Base-by-base conservation (phyloP, 2,888 invertebrate species). In the Tortricodes alternella region DNA sequence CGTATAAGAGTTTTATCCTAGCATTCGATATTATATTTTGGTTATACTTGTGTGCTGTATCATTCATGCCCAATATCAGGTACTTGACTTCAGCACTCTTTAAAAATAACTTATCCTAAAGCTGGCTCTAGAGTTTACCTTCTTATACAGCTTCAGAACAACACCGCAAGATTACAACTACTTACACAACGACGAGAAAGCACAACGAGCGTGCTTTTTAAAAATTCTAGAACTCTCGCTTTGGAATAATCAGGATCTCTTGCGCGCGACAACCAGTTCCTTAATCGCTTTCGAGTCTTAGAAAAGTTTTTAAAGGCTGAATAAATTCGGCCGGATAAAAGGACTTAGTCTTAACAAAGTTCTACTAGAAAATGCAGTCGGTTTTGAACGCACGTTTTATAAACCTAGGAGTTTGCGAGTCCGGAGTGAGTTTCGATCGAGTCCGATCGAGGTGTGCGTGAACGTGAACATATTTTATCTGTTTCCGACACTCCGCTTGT, bases 381-480 rank as follows among this genome's bases (percentile, higher is more conserved):
- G 44, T 46, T 56, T 56, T 37, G 29, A 50, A 50, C 56, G 49
- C 56, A 50, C 35, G 43, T 34, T 56, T 37, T 37, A 44, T 43
- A 37, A 27, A 41, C 24, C 46, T 11, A 21, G 46, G 48, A 43
- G 41, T 48, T 41, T 46, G 44, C 46, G 76, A 72, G 69, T 65
- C 73, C 78, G 78, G 80, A 83, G 76, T 70, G 55, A 70, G 74
- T 70, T 67, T 18, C 29, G 44, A 4, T n/a, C n/a, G 2, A 7
- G 34, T 74, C 73, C 76, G 73, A 82, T 82, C 78, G 78, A 78
- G 79, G 76, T 78, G 84, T 90, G 89, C 89, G 89, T 89, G 87
- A 83, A 86, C 89, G 89, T 89, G 87, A 83, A 86, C 79, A 85
- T 87, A 89, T 87, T 87, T 86, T 83, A 85, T 85, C 87, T 77